Evolutionary conservation across 1,140 invertebrate genomes (phyloP).

Genomic region (Anastrepha obliqua): DNA sequence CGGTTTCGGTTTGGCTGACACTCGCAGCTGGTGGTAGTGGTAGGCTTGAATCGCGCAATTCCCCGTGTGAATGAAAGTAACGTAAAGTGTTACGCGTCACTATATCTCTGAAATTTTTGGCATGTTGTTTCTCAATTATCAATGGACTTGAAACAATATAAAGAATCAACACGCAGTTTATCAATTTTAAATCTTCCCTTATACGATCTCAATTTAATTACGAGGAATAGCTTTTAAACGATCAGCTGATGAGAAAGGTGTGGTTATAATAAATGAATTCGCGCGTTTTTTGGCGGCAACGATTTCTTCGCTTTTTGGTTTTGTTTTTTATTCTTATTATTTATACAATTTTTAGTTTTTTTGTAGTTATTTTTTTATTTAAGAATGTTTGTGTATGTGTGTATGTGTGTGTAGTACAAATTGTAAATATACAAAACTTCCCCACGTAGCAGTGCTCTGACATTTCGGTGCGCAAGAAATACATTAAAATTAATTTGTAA

Average conservation of each 20-base stretch:
- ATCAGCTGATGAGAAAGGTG: conserved; percentile 20
- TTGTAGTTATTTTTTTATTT: neutral
- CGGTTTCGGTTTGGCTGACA: conserved; percentile 40
- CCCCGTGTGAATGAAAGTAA: conserved; percentile 13
- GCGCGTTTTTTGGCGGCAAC: neutral
- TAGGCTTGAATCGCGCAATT: conserved; percentile 24
- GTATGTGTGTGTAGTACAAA: neutral
- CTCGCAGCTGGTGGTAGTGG: conserved; percentile 17
- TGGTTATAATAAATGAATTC: neutral
- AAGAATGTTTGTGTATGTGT: neutral
- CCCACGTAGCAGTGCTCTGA: conserved; percentile 38
- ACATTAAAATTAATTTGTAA: neutral
- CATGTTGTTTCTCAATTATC: neutral
- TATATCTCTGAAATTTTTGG: neutral
- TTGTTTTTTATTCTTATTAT: neutral
- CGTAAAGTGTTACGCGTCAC: neutral
- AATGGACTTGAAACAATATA: neutral
- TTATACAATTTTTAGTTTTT: neutral
- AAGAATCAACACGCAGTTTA: neutral
- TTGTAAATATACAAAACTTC: conserved; percentile 36
- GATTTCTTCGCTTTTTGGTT: neutral
- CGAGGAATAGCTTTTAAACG: neutral
- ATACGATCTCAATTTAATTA: too few species aligned
- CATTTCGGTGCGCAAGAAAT: conserved; percentile 43
- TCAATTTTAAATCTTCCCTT: too few species aligned